Conservation (phyloP, 2,888 invertebrate genomes). For the Xanthorhoe designata region DNA sequence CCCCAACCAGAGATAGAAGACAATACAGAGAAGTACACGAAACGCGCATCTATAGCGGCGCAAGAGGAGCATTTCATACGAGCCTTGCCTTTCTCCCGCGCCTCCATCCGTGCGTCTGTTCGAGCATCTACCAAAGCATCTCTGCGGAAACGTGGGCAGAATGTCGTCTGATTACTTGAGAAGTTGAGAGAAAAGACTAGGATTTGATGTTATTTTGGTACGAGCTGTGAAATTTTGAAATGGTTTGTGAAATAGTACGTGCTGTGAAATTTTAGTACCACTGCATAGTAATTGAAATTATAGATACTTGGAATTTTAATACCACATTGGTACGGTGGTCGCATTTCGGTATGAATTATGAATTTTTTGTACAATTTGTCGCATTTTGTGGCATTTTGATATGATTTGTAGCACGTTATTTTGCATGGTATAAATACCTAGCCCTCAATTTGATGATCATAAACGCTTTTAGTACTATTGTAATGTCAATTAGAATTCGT, state of each 20-base stretch:
- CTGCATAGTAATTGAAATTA: no score
- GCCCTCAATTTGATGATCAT: no score
- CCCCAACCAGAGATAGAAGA: constrained; percentile 36
- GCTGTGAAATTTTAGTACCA: no score
- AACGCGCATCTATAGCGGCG: constrained; percentile 54
- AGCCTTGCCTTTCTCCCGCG: constrained; percentile 69
- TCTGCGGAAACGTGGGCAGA: constrained; percentile 30
- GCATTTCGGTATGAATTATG: constrained; percentile 4
- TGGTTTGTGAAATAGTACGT: background rate
- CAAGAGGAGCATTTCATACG: constrained; percentile 65
- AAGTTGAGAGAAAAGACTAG: constrained; percentile 28
- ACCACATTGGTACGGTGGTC: constrained; percentile 11
- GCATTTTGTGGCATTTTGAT: constrained; percentile 2
- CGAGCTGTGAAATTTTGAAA: background rate
- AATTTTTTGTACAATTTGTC: constrained; percentile 4
- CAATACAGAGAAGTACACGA: constrained; percentile 64
- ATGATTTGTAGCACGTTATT: background rate
- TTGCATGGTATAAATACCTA: no score
- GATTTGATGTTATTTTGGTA: constrained; percentile 1
- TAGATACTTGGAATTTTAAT: no score
- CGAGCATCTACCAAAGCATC: constrained; percentile 59
- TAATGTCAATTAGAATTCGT: no score
- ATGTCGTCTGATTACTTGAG: constrained; percentile 32
- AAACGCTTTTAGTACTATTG: no score
- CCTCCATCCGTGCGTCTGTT: constrained; percentile 71